Conservation (phyloP, 1,140 invertebrate genomes). For the Bombus impatiens region DNA sequence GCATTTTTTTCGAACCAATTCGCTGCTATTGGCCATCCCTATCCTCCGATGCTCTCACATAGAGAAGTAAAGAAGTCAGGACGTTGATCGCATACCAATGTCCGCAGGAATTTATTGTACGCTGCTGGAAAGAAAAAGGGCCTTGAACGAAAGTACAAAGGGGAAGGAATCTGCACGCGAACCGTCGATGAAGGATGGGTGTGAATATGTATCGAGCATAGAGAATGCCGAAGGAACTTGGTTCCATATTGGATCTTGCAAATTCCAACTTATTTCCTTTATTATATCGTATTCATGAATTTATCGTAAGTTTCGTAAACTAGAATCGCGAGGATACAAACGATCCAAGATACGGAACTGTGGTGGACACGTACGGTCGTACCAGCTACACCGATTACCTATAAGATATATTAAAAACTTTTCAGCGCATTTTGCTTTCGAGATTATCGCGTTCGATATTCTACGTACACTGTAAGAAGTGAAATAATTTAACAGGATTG, state of each 20-base stretch:
- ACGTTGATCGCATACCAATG: slow-evolving; percentile 74
- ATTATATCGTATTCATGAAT: slow-evolving; percentile 26
- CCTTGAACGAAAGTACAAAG: slow-evolving; percentile 58
- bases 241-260: slow-evolving; percentile 39
- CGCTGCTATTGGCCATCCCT: slow-evolving; percentile 6
- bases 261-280: slow-evolving; percentile 51
- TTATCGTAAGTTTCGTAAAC: background rate
- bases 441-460: background rate
- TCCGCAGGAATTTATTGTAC: slow-evolving; percentile 72
- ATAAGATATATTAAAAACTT: background rate
- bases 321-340: background rate
- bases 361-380: background rate
- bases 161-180: slow-evolving; percentile 33
- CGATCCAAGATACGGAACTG: too few relatives aligned
- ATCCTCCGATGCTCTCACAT: slow-evolving; percentile 35
- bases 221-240: slow-evolving; percentile 41
- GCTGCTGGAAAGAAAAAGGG: slow-evolving; percentile 54
- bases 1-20: slow-evolving; percentile 29
- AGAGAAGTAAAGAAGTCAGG: slow-evolving; percentile 35
- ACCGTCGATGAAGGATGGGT: slow-evolving; percentile 56
- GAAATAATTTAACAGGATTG: slow-evolving; percentile 10
- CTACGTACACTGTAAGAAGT: background rate
- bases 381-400: too few relatives aligned
- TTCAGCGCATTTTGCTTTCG: background rate
- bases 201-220: slow-evolving; percentile 59